Base-by-base conservation (phyloP, 2,888 invertebrate genomes). In the Antheraea yamamai region DNA sequence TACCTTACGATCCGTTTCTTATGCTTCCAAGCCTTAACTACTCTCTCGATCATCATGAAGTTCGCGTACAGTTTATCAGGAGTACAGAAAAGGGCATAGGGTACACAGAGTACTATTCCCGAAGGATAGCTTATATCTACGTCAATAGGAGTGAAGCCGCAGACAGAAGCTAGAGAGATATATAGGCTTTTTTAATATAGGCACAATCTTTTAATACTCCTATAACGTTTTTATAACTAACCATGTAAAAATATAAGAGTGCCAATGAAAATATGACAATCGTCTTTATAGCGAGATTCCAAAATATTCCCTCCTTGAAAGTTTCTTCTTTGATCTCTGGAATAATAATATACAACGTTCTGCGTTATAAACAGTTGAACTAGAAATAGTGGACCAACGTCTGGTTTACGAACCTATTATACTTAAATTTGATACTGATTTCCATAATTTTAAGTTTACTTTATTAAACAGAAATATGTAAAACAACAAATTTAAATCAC, bases 1-100 rank as follows among this genome's bases (percentile, higher is more conserved):
- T 95, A 94, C 79, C 94, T 92, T 20, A 95, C 92, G 68, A 95
- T 93, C 12, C 12, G 12, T 47, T 47, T 47, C 1, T 47, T 12
- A 47, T 7, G 47, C 12, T 47, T 47, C 1, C 2, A 47, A 12
- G 47, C 47, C 12, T 12, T 47, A 12, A 47, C 0, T 12, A 12
- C 47, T 47, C 47, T 12, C 0, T 12, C 47, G 7, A 12, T 12
- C 12, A 47, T 12, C 12, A 47, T 12, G 12, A 47, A 10, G 2
- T 10, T 47, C 12, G 10, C 47, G 12, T 47, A 47, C 12, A 47
- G 12, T 12, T 47, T 47, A 12, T 1, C 12, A 47, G 47, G 2
- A 47, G 47, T 47, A 47, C 12, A 47, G 12, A 47, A 47, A 47
- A 47, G 47, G 47, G 7, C 47, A 47, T 47, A 12, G 47, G 47